These are phyloP conservation scores for Hydroisotoma schaefferi DNA, from an alignment of 2,888 invertebrate genomes.

Conservation along the genomic window DNA sequence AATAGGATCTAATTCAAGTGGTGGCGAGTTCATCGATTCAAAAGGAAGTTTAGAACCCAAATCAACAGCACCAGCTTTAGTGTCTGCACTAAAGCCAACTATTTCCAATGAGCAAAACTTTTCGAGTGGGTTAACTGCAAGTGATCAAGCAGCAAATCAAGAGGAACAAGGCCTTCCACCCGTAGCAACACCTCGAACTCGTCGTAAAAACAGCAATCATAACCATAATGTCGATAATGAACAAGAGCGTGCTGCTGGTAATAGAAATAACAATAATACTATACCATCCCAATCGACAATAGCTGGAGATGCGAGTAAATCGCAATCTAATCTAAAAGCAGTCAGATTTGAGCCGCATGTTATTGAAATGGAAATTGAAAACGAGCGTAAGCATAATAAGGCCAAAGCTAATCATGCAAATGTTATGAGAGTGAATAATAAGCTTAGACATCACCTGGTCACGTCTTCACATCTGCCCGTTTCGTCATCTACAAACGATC, in stretches of 20 bases:
- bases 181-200: slow-evolving; percentile 9
- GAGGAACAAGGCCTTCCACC: slow-evolving; percentile 3
- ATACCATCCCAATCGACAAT: too few relatives aligned
- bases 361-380: slow-evolving; percentile 38
- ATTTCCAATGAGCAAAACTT: too few relatives aligned
- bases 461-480: not conserved
- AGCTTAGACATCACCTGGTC: not conserved
- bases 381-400: slow-evolving; percentile 33
- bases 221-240: not conserved
- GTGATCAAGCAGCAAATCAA: not conserved
- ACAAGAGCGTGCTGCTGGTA: not conserved
- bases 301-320: not conserved
- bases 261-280: slow-evolving; percentile 3
- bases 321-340: slow-evolving; percentile 23
- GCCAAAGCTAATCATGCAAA: slow-evolving; percentile 11
- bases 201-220: slow-evolving; percentile 13
- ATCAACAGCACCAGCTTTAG: not conserved
- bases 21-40: not conserved
- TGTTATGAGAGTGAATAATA: slow-evolving; percentile 18
- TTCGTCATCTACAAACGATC: not conserved
- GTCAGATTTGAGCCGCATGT: slow-evolving; percentile 36
- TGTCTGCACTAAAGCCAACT: too few relatives aligned
- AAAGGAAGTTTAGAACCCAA: not conserved
- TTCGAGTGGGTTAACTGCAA: too few relatives aligned
- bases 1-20: too few relatives aligned